Evolutionary conservation across 2,113 vertebrate species (phyloP).

Genomic region (Eolophus roseicapilla): DNA sequence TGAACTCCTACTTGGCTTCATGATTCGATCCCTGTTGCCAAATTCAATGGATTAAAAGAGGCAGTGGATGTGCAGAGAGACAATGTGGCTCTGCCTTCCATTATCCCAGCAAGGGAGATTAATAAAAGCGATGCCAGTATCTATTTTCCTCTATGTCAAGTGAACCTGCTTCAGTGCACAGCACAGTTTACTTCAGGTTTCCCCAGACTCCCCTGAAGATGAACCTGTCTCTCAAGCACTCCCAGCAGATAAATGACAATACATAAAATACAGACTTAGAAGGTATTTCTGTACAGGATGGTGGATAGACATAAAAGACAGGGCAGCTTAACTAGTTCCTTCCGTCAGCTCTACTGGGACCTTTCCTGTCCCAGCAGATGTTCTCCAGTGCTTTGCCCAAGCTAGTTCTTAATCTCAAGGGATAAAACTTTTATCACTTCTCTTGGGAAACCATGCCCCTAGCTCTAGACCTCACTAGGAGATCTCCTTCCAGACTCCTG

Average conservation of each 20-base stretch:
- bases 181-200: neutral
- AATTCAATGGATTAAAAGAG: neutral
- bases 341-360: neutral
- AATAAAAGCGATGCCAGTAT: neutral
- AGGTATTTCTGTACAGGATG: slow-evolving; percentile 13
- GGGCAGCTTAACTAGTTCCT: neutral
- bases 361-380: slow-evolving; percentile 25
- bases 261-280: neutral
- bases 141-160: neutral
- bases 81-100: neutral
- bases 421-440: neutral
- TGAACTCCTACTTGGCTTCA: neutral
- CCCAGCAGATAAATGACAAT: neutral
- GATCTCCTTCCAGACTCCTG: neutral
- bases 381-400: neutral
- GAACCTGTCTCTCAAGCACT: neutral
- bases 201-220: neutral
- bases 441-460: neutral
- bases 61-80: neutral
- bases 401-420: neutral
- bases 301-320: slow-evolving; percentile 25
- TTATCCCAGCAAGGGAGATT: neutral
- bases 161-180: neutral
- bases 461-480: neutral
- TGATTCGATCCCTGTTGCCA: neutral